Conservation (phyloP, 2,113 vertebrate species). For the Copsychus sechellarum region DNA sequence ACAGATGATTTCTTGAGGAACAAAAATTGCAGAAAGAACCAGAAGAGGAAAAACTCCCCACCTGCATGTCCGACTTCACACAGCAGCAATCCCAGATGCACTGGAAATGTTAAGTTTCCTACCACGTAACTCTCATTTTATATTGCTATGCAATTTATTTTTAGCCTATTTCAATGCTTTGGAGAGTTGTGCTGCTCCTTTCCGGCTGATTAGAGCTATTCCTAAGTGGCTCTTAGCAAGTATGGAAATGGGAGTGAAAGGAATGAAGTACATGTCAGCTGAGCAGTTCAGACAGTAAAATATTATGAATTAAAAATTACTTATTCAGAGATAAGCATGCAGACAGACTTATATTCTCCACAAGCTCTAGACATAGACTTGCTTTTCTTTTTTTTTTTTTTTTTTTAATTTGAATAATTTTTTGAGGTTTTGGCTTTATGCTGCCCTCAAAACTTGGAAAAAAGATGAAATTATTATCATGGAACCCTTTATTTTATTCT, state of each 20-base stretch:
- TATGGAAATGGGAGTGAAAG: conserved; percentile 5
- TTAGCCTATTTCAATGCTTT: neutral
- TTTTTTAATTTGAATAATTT: neutral
- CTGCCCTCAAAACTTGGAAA: neutral
- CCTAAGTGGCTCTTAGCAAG: conserved; percentile 26
- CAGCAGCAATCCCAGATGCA: neutral
- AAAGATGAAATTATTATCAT: neutral
- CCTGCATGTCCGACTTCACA: neutral
- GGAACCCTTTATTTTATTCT: neutral
- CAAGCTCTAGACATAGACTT: neutral
- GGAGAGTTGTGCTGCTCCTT: neutral
- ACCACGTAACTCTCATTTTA: neutral
- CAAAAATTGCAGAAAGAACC: neutral
- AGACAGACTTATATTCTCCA: neutral
- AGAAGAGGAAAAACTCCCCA: neutral
- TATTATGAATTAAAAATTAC: conserved; percentile 17
- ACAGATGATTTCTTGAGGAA: neutral
- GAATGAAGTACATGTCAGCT: neutral
- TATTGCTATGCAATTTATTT: neutral
- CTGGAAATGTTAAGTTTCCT: neutral
- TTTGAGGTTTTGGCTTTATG: neutral
- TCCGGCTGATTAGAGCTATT: conserved; percentile 20
- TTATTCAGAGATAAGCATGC: neutral
- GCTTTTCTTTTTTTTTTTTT: neutral
- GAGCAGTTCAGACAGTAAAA: neutral